Percentiles rank a stretch among this genome's conserved stretches.
Evolutionary conservation across 1,140 invertebrate species (phyloP).

Genomic region (Megalonaias nervosa): DNA sequence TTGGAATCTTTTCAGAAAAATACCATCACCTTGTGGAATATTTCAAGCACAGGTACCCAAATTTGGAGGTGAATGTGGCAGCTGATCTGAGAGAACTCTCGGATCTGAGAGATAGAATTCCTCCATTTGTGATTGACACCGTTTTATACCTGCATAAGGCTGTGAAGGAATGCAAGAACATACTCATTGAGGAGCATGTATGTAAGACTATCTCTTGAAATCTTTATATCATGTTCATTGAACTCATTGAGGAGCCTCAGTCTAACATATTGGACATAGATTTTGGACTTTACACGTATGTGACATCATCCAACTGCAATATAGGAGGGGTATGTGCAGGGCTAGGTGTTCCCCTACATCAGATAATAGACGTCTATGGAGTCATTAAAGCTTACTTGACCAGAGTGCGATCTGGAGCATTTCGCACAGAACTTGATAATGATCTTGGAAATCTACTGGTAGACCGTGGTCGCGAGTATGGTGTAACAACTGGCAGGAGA

Average conservation of each 20-base stretch:
- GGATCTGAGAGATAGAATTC: too few species aligned
- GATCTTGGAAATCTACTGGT: conserved; percentile 88
- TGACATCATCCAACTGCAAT: conserved; percentile 99
- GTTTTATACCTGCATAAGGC: too few species aligned
- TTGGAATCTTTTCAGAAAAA: conserved; percentile 89
- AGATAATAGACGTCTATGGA: conserved; percentile 93
- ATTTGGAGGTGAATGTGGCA: too few species aligned
- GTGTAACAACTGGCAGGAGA: conserved; percentile 95
- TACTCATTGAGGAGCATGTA: too few species aligned
- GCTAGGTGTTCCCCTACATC: conserved; percentile 91
- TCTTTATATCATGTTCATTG: too few species aligned
- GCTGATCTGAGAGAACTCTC: too few species aligned
- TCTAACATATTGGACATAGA: too few species aligned
- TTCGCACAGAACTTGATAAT: conserved; percentile 90
- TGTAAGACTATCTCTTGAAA: too few species aligned
- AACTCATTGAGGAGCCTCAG: too few species aligned
- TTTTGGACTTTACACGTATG: conserved; percentile 97
- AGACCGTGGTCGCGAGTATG: conserved; percentile 89
- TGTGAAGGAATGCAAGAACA: too few species aligned
- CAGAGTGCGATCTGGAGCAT: conserved; percentile 97
- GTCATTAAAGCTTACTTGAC: conserved; percentile 99
- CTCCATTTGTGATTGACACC: too few species aligned
- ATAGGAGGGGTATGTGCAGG: conserved; percentile 99
- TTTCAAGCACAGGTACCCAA: too few species aligned
- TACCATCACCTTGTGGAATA: conserved; percentile 32